phyloP scores from a whole-genome alignment of 2,888 invertebrate genomes.

The Poecilus cupreus region DNA sequence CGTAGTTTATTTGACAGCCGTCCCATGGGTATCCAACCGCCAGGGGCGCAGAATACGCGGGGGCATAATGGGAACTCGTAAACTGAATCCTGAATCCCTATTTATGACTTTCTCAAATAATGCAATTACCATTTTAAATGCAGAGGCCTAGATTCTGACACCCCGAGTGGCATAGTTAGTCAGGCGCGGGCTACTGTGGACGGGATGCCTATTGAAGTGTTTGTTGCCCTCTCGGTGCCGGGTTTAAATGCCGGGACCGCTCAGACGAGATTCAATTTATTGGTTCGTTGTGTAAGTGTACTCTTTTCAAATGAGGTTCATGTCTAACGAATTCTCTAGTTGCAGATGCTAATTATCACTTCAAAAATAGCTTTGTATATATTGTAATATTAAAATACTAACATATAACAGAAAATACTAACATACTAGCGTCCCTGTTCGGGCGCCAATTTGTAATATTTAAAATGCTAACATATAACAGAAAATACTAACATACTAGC shows the following conservation, averaged over 20 bases:
- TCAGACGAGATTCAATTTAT: background rate
- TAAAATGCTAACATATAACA: no score
- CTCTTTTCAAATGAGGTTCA: background rate
- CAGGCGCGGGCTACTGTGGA: background rate
- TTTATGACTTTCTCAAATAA: conserved; percentile 59
- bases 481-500: no score
- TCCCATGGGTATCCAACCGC: conserved; percentile 60
- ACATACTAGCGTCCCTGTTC: no score
- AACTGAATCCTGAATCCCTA: conserved; percentile 54
- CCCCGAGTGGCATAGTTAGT: background rate
- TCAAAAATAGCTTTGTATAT: no score
- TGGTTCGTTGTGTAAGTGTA: background rate
- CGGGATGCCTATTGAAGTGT: conserved; percentile 29
- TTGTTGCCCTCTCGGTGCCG: background rate
- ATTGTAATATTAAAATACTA: no score
- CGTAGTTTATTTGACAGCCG: conserved; percentile 66
- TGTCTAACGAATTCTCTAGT: no score
- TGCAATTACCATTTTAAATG: conserved; percentile 62
- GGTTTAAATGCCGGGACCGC: background rate
- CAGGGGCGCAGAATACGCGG: background rate
- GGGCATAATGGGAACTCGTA: conserved; percentile 55
- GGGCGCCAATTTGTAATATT: no score
- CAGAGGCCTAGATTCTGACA: conserved; percentile 25
- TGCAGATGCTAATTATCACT: no score
- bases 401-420: no score